Evolutionary conservation across 2,113 vertebrate genomes (phyloP), one percentile per base, ranked within the genome.

Genomic region (Stomatorhinus ivindoensis): DNA sequence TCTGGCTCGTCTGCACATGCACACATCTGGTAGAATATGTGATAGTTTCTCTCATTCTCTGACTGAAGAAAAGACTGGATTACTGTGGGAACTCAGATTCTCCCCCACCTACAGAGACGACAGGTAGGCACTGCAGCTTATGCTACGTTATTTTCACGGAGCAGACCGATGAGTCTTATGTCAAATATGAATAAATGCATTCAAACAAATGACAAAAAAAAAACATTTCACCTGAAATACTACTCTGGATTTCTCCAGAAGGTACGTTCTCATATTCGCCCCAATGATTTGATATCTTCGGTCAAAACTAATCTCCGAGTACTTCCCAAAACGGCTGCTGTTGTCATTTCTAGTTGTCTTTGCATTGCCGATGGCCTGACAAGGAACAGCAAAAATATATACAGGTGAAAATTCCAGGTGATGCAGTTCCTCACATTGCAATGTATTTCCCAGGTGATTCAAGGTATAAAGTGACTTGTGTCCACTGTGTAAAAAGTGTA

Each of bases 291-390:
- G 96, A 92, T 97, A 96, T 86, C 83, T 94, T 89, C 9, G 94
- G 92, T 99, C 98, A 91, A 99, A 99, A 92, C 98, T 97, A 94
- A 99, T 99, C 94, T 99, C 98, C 0, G 97, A 98, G 93, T 99
- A 99, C 93, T 99, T 99, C 88, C 98, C 98, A 94, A 99, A 99
- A 0, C 98, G 96, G 89, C 98, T 99, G 93, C 98, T 99, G 91
- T 99, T 99, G 93, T 99, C 98, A 58, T 99, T 99, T 88, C 98
- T 95, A 0, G 97, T 99, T 17, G 98, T 99, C 95, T 99, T 99
- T 84, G 98, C 98, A 86, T 99, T 99, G 82, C 98, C 98, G 5
- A 99, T 96, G 27, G 98, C 98, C 98, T 99, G 90, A 1, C 87
- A 73, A 69, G 91, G 39, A 89, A 86, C 2, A 39, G 76, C 27